Evolutionary conservation across 2,888 invertebrate species (phyloP).

Genomic region (Eristalis tenax): DNA sequence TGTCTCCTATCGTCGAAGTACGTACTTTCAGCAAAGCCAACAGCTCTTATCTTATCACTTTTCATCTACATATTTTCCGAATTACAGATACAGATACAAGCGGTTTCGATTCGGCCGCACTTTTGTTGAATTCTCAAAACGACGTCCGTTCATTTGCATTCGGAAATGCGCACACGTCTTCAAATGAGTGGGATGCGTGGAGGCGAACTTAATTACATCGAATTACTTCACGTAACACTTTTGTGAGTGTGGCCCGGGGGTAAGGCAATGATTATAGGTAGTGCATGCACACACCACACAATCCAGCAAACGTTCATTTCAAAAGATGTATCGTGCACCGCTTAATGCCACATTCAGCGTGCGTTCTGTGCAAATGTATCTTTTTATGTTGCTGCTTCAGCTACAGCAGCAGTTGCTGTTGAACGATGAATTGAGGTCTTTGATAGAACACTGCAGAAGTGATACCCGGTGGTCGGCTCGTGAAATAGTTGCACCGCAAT

Average conservation of each 20-base stretch:
- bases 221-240: conserved; percentile 60
- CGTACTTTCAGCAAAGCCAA: background rate
- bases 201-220: conserved; percentile 54
- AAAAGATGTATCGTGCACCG: conserved; percentile 19
- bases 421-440: conserved; percentile 21
- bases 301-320: background rate
- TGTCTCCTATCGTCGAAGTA: conserved; percentile 21
- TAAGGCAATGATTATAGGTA: conserved; percentile 26
- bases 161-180: conserved; percentile 5
- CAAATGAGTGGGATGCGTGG: conserved; percentile 27
- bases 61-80: conserved; percentile 46
- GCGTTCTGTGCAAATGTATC: conserved; percentile 11
- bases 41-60: conserved; percentile 54
- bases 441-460: conserved; percentile 27
- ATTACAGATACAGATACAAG: conserved; percentile 18
- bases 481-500: conserved; percentile 36
- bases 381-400: conserved; percentile 17
- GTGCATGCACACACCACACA: background rate
- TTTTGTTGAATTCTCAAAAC: conserved; percentile 1
- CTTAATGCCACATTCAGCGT: conserved; percentile 36
- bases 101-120: conserved; percentile 10
- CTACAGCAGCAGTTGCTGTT: conserved; percentile 1
- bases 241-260: background rate
- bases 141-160: conserved; percentile 23
- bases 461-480: conserved; percentile 30